Percentiles rank a stretch among this genome's conserved stretches.
Conservation (phyloP, 2,888 invertebrate species). For the Leptarthrus brevirostris region DNA sequence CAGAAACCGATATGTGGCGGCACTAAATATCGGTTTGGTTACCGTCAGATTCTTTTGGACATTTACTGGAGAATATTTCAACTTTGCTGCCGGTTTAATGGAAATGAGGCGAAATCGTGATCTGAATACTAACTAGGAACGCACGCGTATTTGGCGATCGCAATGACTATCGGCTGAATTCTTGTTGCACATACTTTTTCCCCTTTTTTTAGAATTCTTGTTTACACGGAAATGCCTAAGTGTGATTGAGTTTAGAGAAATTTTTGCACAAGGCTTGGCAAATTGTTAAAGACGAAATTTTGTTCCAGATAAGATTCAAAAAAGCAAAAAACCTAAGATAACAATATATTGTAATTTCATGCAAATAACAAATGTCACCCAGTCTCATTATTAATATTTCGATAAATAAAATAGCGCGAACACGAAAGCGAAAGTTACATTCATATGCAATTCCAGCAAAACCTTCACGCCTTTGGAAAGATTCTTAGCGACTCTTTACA, state of each 20-base stretch:
- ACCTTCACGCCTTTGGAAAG: too few relatives aligned
- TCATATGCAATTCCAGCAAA: too few relatives aligned
- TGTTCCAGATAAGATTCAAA: too few relatives aligned
- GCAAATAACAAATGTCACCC: too few relatives aligned
- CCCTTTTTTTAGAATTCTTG: slow-evolving; percentile 3
- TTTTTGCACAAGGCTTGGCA: too few relatives aligned
- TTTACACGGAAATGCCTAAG: slow-evolving; percentile 36
- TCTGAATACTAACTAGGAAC: slow-evolving; percentile 2
- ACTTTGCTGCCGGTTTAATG: slow-evolving; percentile 8
- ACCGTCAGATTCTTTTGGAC: not conserved
- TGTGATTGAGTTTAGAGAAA: slow-evolving; percentile 27
- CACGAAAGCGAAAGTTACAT: too few relatives aligned
- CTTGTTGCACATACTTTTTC: slow-evolving; percentile 1
- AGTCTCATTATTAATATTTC: too few relatives aligned
- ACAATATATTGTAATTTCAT: too few relatives aligned
- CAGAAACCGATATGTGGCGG: not conserved
- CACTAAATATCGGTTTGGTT: not conserved
- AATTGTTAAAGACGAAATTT: too few relatives aligned
- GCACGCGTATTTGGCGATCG: slow-evolving; percentile 10
- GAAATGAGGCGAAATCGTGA: slow-evolving; percentile 38
- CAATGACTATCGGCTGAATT: not conserved
- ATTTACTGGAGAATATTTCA: slow-evolving; percentile 3
- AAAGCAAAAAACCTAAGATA: too few relatives aligned
- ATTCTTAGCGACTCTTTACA: too few relatives aligned
- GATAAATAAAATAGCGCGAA: too few relatives aligned